Evolutionary conservation across 2,797 vertebrate species (phyloP).

Genomic region (Phaenicophaeus curvirostris): DNA sequence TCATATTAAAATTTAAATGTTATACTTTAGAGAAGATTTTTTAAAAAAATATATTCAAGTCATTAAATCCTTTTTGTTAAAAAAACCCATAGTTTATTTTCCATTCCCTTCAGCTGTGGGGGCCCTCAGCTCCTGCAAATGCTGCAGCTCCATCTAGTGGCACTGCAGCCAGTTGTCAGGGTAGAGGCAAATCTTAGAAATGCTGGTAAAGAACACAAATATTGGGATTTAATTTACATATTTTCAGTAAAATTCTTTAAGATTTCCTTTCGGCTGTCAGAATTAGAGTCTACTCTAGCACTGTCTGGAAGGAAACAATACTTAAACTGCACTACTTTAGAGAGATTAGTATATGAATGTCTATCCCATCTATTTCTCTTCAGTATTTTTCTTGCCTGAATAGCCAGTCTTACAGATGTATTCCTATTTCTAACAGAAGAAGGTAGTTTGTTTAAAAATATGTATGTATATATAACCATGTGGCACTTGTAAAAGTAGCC

Average conservation of each 20-base stretch:
- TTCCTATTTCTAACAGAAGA: neutral
- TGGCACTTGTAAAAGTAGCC: neutral
- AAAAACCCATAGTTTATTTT: neutral
- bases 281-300: rapidly evolving
- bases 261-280: neutral
- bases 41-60: neutral
- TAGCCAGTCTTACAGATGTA: neutral
- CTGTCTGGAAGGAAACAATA: neutral
- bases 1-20: slow-evolving; percentile 32
- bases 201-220: neutral
- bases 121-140: neutral
- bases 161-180: neutral
- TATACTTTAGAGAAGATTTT: neutral
- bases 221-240: neutral
- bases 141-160: slow-evolving; percentile 72
- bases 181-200: neutral
- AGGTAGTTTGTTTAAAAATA: neutral
- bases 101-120: neutral
- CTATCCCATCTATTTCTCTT: neutral
- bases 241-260: neutral
- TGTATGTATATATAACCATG: too few species aligned
- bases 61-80: neutral
- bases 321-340: neutral
- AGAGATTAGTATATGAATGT: neutral
- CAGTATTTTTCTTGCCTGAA: neutral